Evolutionary conservation across 2,888 invertebrate genomes (phyloP).

Genomic region (Drosophila koepferae): DNA sequence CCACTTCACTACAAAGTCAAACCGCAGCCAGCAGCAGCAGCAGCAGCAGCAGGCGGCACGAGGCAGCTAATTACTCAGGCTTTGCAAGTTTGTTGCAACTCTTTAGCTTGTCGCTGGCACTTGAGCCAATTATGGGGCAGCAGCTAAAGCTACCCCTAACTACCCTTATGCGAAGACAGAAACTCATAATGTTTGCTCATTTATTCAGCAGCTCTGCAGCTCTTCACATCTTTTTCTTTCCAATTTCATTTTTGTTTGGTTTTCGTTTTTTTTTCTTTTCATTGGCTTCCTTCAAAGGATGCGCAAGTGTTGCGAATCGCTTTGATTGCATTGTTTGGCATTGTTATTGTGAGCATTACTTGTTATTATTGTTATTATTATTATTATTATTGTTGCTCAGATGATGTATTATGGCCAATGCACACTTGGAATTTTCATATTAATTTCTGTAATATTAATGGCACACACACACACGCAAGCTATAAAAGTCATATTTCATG

Average conservation of each 20-base stretch:
- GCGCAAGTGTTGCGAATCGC: slow-evolving; percentile 79
- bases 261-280: background rate
- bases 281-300: slow-evolving; percentile 60
- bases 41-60: slow-evolving; percentile 36
- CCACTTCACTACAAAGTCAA: slow-evolving; percentile 76
- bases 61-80: slow-evolving; percentile 71
- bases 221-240: slow-evolving; percentile 14
- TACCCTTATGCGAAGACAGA: slow-evolving; percentile 29
- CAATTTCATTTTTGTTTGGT: background rate
- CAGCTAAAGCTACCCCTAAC: slow-evolving; percentile 40
- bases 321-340: slow-evolving; percentile 77
- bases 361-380: slow-evolving; percentile 39
- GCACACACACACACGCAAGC: slow-evolving; percentile 21
- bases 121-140: slow-evolving; percentile 68
- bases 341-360: slow-evolving; percentile 65
- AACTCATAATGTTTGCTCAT: slow-evolving; percentile 70
- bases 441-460: slow-evolving; percentile 76
- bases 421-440: slow-evolving; percentile 80
- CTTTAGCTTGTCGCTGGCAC: slow-evolving; percentile 46
- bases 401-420: slow-evolving; percentile 73
- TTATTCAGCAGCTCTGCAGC: slow-evolving; percentile 45
- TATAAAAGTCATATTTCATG: slow-evolving; percentile 67
- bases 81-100: slow-evolving; percentile 59
- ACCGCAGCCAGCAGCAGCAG: slow-evolving; percentile 48
- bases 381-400: slow-evolving; percentile 44